Percentiles rank a stretch among this genome's conserved stretches.
Conservation (phyloP, 2,113 vertebrate species). For the Nerophis lumbriciformis region DNA sequence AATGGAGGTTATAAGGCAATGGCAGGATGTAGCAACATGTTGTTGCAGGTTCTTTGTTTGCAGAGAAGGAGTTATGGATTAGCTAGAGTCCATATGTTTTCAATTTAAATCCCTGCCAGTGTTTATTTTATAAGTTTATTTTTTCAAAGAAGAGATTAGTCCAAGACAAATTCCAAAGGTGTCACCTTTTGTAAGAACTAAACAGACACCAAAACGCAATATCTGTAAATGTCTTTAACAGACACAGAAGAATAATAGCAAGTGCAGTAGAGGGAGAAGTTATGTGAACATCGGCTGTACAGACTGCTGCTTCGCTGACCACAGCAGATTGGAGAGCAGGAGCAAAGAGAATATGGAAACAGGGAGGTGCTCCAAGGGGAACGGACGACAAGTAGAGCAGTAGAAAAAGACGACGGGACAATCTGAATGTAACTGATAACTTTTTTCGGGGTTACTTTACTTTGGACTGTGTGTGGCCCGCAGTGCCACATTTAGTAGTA, state of each 20-base stretch:
- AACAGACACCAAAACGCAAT: constrained; percentile 31
- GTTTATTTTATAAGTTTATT: too few relatives aligned
- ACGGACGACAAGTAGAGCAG: constrained; percentile 21
- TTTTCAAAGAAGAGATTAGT: neutral
- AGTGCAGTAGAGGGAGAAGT: constrained; percentile 48
- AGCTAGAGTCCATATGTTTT: neutral
- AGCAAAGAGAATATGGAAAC: constrained; percentile 57
- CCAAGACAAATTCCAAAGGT: constrained; percentile 18
- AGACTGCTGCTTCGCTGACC: constrained; percentile 54
- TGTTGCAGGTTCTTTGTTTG: constrained; percentile 8
- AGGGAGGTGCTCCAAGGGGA: constrained; percentile 54
- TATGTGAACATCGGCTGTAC: constrained; percentile 49
- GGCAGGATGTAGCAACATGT: constrained; percentile 39
- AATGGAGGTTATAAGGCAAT: constrained; percentile 30
- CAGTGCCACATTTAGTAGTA: too few relatives aligned
- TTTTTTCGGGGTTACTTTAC: neutral
- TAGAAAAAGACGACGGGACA: constrained; percentile 35
- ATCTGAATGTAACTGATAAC: constrained; percentile 23
- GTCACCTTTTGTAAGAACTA: constrained; percentile 25
- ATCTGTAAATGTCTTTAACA: constrained; percentile 47
- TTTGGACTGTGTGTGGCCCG: too few relatives aligned
- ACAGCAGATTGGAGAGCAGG: constrained; percentile 56
- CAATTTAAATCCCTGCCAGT: neutral
- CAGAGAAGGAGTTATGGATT: neutral
- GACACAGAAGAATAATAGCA: constrained; percentile 50